Conservation (phyloP, 2,888 invertebrate species). For the Nezara viridula region DNA sequence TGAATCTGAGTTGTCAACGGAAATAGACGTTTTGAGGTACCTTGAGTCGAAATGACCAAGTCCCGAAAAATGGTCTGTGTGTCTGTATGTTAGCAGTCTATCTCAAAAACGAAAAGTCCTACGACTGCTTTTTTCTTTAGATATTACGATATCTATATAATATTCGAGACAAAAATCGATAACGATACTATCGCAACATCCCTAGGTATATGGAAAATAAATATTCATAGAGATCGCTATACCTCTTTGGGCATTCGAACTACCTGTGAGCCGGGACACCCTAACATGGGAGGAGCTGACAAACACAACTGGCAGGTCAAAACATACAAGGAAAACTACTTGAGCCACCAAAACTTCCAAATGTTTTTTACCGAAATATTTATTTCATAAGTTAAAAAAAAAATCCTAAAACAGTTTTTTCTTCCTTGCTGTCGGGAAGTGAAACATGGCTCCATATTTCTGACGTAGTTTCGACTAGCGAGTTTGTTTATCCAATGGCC, state of each 20-base stretch:
- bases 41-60: too few relatives aligned
- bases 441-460: neutral
- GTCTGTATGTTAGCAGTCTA: too few relatives aligned
- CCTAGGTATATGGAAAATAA: too few relatives aligned
- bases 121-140: too few relatives aligned
- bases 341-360: neutral
- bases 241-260: neutral
- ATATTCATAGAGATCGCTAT: too few relatives aligned
- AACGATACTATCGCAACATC: too few relatives aligned
- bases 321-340: slow-evolving; percentile 46
- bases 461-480: neutral
- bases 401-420: neutral
- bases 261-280: neutral
- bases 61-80: too few relatives aligned
- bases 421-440: neutral
- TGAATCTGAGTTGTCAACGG: too few relatives aligned
- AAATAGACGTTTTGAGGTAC: too few relatives aligned
- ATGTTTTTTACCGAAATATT: neutral
- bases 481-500: neutral
- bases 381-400: neutral
- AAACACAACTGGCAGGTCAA: neutral
- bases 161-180: too few relatives aligned
- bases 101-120: too few relatives aligned
- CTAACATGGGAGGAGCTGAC: neutral
- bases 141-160: too few relatives aligned